These are phyloP conservation scores for Macrophya annulata DNA, from an alignment of 2,888 invertebrate species.

Conservation along the genomic window DNA sequence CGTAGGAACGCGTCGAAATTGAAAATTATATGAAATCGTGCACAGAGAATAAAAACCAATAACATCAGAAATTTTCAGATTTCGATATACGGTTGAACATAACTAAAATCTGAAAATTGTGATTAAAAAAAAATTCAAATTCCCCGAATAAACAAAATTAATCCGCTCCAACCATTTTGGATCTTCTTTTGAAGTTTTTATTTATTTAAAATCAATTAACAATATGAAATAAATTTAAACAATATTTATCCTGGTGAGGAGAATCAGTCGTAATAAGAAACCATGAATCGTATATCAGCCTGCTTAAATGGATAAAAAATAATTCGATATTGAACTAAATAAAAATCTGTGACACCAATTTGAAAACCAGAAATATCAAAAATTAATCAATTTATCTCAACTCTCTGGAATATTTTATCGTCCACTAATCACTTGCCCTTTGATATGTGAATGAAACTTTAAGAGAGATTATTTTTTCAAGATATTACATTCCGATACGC, in stretches of 20 bases:
- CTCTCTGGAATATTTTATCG: background rate
- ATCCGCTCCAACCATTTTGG: background rate
- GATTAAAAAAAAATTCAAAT: background rate
- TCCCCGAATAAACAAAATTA: background rate
- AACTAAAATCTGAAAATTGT: background rate
- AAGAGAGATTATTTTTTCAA: background rate
- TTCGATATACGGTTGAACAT: background rate
- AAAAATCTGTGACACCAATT: background rate
- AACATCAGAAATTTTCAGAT: background rate
- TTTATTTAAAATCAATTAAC: no score
- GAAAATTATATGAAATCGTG: background rate
- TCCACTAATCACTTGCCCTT: background rate
- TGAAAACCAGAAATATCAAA: background rate
- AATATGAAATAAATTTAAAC: background rate
- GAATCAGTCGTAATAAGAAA: no score
- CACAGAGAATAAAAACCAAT: background rate
- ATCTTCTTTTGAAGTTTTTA: no score
- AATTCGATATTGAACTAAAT: background rate
- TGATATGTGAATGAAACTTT: background rate
- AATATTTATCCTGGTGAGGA: background rate
- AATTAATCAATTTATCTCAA: background rate
- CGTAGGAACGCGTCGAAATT: background rate
- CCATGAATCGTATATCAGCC: background rate
- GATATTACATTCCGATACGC: background rate
- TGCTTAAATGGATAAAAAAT: no score